Conservation (phyloP, 2,888 invertebrate genomes). For the Cataglyphis altisquamis region DNA sequence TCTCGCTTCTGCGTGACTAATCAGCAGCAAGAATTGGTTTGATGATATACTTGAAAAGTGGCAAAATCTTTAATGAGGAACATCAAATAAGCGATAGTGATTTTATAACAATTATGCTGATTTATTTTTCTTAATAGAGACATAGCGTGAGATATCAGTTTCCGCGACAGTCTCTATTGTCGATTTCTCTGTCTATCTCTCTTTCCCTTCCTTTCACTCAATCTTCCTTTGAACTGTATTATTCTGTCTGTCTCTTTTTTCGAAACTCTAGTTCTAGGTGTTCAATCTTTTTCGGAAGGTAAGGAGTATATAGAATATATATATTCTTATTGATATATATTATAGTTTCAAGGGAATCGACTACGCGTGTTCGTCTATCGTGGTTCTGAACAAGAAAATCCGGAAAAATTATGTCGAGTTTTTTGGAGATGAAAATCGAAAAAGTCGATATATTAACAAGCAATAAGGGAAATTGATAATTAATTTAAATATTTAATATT, state of each 20-base stretch:
- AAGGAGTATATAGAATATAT: slow-evolving; percentile 48
- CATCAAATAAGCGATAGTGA: slow-evolving; percentile 42
- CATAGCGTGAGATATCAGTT: background rate
- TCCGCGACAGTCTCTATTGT: slow-evolving; percentile 10
- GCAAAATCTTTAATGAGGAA: slow-evolving; percentile 8
- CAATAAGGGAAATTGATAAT: background rate
- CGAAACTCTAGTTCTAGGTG: slow-evolving; percentile 14
- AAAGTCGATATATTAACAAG: background rate
- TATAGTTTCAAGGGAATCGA: slow-evolving; percentile 10
- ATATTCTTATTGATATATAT: slow-evolving; percentile 48
- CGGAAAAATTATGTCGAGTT: background rate
- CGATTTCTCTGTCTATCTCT: slow-evolving; percentile 23
- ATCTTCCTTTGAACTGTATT: background rate
- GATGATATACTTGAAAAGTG: background rate
- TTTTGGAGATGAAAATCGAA: background rate
- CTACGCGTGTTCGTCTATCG: slow-evolving; percentile 33
- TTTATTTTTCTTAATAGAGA: slow-evolving; percentile 32
- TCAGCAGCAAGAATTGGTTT: background rate
- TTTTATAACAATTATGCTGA: slow-evolving; percentile 43
- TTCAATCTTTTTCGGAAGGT: slow-evolving; percentile 47
- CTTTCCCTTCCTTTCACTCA: slow-evolving; percentile 20
- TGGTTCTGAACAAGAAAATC: slow-evolving; percentile 18
- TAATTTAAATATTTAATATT: slow-evolving; percentile 10
- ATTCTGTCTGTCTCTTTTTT: slow-evolving; percentile 20
- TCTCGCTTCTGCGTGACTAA: background rate